These are phyloP conservation scores for Hydriomena furcata DNA, from an alignment of 2,888 invertebrate species.

Conservation along the genomic window DNA sequence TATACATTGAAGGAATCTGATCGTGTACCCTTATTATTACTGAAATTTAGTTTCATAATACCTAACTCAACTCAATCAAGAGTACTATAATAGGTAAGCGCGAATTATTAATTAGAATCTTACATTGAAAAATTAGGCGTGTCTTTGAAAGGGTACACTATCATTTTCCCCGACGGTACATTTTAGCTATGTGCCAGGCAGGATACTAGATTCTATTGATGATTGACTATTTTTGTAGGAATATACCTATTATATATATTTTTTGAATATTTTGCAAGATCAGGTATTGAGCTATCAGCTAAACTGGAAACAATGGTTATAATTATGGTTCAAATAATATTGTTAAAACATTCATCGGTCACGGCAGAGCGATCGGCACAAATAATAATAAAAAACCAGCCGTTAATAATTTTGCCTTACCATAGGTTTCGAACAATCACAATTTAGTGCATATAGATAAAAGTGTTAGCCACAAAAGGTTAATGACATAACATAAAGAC, in stretches of 20 bases:
- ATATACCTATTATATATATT: no score
- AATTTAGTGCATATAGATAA: slow-evolving; percentile 62
- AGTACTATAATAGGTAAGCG: no score
- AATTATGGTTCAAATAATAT: slow-evolving; percentile 20
- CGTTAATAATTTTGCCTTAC: slow-evolving; percentile 46
- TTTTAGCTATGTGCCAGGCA: slow-evolving; percentile 37
- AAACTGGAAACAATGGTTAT: slow-evolving; percentile 24
- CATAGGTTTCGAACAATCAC: slow-evolving; percentile 53
- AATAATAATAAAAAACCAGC: slow-evolving; percentile 49
- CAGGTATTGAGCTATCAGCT: slow-evolving; percentile 32
- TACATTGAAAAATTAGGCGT: no score
- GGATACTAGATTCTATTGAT: slow-evolving; percentile 38
- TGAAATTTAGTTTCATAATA: no score
- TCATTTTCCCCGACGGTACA: not conserved
- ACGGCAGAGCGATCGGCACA: slow-evolving; percentile 43
- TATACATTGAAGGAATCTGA: no score
- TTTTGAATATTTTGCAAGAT: slow-evolving; percentile 25
- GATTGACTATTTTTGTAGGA: slow-evolving; percentile 24
- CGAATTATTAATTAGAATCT: no score
- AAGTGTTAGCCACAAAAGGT: slow-evolving; percentile 79
- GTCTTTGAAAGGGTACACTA: no score
- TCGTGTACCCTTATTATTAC: no score
- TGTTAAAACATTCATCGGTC: slow-evolving; percentile 46
- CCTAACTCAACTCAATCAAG: no score
- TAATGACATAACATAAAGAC: slow-evolving; percentile 65